Evolutionary conservation across 2,888 invertebrate genomes (phyloP).

Genomic region (Pammene aurita): DNA sequence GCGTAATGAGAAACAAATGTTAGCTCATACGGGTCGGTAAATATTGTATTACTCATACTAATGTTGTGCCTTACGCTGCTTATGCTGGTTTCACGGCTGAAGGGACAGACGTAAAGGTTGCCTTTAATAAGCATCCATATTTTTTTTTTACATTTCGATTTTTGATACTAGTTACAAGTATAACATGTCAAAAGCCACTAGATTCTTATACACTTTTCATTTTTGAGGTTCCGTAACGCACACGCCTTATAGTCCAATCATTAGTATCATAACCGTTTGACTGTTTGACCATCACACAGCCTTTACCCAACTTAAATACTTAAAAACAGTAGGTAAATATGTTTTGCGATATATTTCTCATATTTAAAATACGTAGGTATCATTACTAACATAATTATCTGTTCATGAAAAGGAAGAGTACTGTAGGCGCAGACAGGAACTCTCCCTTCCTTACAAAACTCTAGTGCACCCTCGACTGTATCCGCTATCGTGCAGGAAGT

Average conservation of each 20-base stretch:
- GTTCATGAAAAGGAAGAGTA: slow-evolving; percentile 37
- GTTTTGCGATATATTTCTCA: too few species aligned
- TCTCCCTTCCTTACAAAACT: slow-evolving; percentile 56
- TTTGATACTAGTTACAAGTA: too few species aligned
- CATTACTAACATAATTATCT: background rate
- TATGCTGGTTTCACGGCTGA: slow-evolving; percentile 11
- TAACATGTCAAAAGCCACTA: too few species aligned
- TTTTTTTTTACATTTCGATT: background rate
- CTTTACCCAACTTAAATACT: too few species aligned
- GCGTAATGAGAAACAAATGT: slow-evolving; percentile 66
- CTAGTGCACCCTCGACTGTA: slow-evolving; percentile 59
- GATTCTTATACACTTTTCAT: too few species aligned
- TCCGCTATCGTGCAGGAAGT: slow-evolving; percentile 62
- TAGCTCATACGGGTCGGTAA: slow-evolving; percentile 56
- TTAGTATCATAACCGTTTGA: too few species aligned
- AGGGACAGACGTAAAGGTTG: background rate
- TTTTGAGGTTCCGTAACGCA: too few species aligned
- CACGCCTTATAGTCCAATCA: too few species aligned
- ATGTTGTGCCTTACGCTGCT: slow-evolving; percentile 31
- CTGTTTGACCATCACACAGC: too few species aligned
- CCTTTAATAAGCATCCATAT: background rate
- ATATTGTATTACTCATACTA: slow-evolving; percentile 45
- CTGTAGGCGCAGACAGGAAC: slow-evolving; percentile 46
- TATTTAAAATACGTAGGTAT: too few species aligned
- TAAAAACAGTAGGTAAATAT: too few species aligned